Evolutionary conservation across 1,140 invertebrate genomes (phyloP).

Genomic region (Drosophila serrata): DNA sequence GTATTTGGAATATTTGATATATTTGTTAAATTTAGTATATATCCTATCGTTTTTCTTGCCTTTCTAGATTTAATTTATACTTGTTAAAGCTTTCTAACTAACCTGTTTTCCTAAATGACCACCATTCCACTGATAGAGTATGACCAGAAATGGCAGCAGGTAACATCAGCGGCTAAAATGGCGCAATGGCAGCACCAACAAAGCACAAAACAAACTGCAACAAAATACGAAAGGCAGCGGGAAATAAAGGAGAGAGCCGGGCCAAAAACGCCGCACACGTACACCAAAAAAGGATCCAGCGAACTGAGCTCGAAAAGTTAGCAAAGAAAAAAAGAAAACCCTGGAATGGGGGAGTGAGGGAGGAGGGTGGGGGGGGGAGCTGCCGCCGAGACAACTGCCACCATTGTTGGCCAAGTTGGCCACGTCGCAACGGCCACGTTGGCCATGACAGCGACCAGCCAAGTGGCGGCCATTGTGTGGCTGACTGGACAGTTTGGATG

Average conservation of each 20-base stretch:
- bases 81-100: not conserved
- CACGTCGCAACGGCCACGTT: slow-evolving; percentile 38
- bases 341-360: not conserved
- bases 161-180: slow-evolving; percentile 52
- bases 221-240: slow-evolving; percentile 38
- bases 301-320: slow-evolving; percentile 51
- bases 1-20: not conserved
- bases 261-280: slow-evolving; percentile 35
- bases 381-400: slow-evolving; percentile 19
- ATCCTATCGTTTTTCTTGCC: not conserved
- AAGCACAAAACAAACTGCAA: slow-evolving; percentile 64
- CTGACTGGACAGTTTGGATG: slow-evolving; percentile 51
- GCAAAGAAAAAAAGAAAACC: slow-evolving; percentile 27
- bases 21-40: not conserved
- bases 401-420: slow-evolving; percentile 49
- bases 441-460: slow-evolving; percentile 62
- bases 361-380: not conserved
- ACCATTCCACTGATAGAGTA: not conserved
- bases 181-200: slow-evolving; percentile 52
- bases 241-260: slow-evolving; percentile 34
- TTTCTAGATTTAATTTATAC: not conserved
- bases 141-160: slow-evolving; percentile 38
- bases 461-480: slow-evolving; percentile 74
- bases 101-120: not conserved
- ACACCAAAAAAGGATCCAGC: slow-evolving; percentile 45